phyloP scores from a whole-genome alignment of 1,140 invertebrate species.

The Brachionus calyciflorus region DNA sequence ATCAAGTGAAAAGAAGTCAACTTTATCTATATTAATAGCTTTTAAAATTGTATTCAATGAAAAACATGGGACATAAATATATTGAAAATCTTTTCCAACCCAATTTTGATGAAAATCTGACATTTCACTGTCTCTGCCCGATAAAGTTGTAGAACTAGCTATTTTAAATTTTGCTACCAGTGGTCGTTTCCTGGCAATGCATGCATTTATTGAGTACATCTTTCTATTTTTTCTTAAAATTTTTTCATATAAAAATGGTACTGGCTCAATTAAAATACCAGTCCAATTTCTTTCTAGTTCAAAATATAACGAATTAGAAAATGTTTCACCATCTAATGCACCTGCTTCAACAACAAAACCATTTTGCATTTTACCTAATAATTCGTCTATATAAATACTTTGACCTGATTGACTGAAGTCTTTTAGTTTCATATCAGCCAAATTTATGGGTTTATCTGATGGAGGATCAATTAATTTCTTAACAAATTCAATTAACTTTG shows the following conservation, averaged over 20 bases:
- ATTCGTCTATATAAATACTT: slow-evolving; percentile 48
- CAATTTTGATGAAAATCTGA: not conserved
- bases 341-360: slow-evolving; percentile 66
- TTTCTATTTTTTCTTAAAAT: slow-evolving; percentile 54
- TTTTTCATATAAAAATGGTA: slow-evolving; percentile 64
- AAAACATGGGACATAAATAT: slow-evolving; percentile 35
- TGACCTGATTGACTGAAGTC: slow-evolving; percentile 43
- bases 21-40: not conserved
- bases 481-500: not conserved
- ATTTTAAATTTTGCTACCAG: not conserved
- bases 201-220: slow-evolving; percentile 36
- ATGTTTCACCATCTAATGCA: slow-evolving; percentile 64
- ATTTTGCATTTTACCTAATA: slow-evolving; percentile 45
- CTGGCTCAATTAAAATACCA: slow-evolving; percentile 71
- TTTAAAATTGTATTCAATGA: slow-evolving; percentile 35
- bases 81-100: not conserved
- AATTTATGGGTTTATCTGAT: not conserved
- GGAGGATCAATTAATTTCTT: not conserved
- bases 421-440: not conserved
- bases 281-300: slow-evolving; percentile 70
- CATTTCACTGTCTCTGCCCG: not conserved
- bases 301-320: slow-evolving; percentile 68
- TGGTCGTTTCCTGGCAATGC: not conserved
- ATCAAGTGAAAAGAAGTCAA: slow-evolving; percentile 52
- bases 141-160: not conserved